Conservation (phyloP, 2,113 vertebrate genomes). For the Psettodes erumei region DNA sequence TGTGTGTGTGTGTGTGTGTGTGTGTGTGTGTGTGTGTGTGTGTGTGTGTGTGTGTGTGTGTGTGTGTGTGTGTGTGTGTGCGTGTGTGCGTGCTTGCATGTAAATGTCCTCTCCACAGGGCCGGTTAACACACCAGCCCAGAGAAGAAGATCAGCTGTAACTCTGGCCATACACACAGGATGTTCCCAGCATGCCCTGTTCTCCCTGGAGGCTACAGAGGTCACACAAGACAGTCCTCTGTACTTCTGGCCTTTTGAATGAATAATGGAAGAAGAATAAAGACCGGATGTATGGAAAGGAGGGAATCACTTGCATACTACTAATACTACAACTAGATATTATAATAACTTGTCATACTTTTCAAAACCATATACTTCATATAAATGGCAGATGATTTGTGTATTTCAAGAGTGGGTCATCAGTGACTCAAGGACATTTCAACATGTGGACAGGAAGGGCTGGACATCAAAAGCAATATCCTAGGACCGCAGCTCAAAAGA, state of each 20-base stretch:
- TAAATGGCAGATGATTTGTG: neutral
- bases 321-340: neutral
- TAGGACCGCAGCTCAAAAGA: too few species aligned
- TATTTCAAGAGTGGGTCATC: too few species aligned
- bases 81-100: conserved; percentile 9
- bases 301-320: neutral
- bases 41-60: conserved; percentile 10
- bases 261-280: conserved; percentile 62
- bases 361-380: too few species aligned
- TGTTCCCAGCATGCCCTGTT: conserved; percentile 63
- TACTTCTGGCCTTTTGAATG: conserved; percentile 64
- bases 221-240: conserved; percentile 45
- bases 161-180: conserved; percentile 57
- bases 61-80: conserved; percentile 3
- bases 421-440: neutral
- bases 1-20: conserved; percentile 1
- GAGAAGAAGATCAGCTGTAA: conserved; percentile 47
- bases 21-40: too few species aligned
- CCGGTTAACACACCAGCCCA: conserved; percentile 33
- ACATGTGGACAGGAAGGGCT: too few species aligned
- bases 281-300: conserved; percentile 18
- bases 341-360: too few species aligned
- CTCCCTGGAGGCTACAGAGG: conserved; percentile 59
- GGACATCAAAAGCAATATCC: too few species aligned
- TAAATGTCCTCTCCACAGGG: conserved; percentile 3